A percentile compares a stretch with the other conserved stretches of the same genome.
These are phyloP conservation scores for Albula goreensis DNA, from an alignment of 2,113 vertebrate genomes.

Conservation along the genomic window DNA sequence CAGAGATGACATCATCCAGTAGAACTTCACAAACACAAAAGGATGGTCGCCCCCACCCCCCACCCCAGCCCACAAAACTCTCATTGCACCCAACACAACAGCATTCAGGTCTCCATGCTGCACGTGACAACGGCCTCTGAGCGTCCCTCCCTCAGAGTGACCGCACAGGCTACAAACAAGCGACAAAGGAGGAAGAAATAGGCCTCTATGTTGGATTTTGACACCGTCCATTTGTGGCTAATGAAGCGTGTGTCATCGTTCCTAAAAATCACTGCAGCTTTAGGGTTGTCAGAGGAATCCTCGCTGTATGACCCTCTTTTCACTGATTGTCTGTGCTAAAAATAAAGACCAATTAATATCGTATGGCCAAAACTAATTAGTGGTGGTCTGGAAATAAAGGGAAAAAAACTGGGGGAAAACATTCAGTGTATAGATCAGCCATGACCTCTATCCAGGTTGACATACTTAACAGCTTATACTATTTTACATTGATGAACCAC, in stretches of 20 bases:
- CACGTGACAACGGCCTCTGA: background rate
- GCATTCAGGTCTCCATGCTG: slow-evolving; percentile 6
- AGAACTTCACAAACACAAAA: slow-evolving; percentile 54
- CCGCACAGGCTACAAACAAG: background rate
- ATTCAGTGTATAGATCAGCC: too few relatives aligned
- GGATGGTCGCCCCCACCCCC: slow-evolving; percentile 39
- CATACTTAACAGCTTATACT: background rate
- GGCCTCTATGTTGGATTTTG: background rate
- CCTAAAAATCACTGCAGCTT: background rate
- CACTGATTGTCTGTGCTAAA: background rate
- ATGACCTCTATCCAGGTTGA: background rate
- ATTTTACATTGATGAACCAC: background rate
- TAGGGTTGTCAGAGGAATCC: too few relatives aligned
- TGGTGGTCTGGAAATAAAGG: background rate
- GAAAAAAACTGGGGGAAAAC: background rate
- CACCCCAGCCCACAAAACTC: background rate
- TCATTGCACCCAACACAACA: background rate
- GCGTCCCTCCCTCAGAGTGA: background rate
- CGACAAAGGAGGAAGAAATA: too few relatives aligned
- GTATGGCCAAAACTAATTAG: background rate
- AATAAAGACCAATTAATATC: background rate
- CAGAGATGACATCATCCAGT: slow-evolving; percentile 54
- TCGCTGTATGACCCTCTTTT: background rate
- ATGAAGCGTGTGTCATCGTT: background rate
- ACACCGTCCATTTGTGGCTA: background rate